Evolutionary conservation across 1,140 invertebrate genomes (phyloP).

Genomic region (Laupala kohalensis): DNA sequence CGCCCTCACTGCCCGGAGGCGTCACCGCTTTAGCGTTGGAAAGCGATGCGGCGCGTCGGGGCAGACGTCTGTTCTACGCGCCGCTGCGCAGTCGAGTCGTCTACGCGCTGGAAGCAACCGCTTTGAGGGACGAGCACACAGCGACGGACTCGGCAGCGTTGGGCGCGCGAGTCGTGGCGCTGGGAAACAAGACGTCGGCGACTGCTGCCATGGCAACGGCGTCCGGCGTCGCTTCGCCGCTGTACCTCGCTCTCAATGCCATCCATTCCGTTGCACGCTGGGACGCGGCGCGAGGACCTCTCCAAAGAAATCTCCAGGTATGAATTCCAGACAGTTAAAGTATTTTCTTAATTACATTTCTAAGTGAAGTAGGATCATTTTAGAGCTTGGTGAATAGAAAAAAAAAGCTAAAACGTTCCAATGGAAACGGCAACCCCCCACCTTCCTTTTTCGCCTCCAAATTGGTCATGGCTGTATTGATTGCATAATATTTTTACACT

Average conservation of each 20-base stretch:
- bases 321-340: too few species aligned
- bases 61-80: conserved; percentile 45
- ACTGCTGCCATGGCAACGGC: conserved; percentile 56
- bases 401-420: too few species aligned
- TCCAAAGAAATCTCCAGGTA: too few species aligned
- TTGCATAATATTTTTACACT: too few species aligned
- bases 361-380: too few species aligned
- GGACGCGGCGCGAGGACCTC: conserved; percentile 37
- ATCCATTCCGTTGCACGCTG: conserved; percentile 50
- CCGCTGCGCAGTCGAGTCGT: conserved; percentile 47
- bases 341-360: too few species aligned
- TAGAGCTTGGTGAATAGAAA: too few species aligned
- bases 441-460: too few species aligned
- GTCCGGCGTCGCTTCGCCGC: conserved; percentile 37
- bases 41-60: conserved; percentile 30
- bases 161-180: conserved; percentile 30
- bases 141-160: conserved; percentile 24
- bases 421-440: too few species aligned
- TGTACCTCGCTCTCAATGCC: conserved; percentile 50
- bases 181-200: conserved; percentile 47
- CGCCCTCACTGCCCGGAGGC: conserved; percentile 34
- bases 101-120: conserved; percentile 41
- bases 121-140: conserved; percentile 31
- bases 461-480: too few species aligned
- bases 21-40: conserved; percentile 54